phyloP scores from a whole-genome alignment of 2,888 invertebrate genomes.

The Encarsia formosa region DNA sequence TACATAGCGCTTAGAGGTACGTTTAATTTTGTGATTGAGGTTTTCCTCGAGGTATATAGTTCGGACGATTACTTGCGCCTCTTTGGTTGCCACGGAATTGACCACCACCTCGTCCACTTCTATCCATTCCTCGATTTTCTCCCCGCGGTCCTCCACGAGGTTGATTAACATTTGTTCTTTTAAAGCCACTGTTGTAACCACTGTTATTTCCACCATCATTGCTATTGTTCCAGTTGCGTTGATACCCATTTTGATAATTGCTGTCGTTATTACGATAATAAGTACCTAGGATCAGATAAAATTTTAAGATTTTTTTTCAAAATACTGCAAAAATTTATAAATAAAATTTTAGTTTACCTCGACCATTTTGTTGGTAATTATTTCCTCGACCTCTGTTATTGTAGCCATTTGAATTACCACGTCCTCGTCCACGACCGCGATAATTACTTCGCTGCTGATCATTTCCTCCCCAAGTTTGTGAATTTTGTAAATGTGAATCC shows the following conservation, averaged over 20 bases:
- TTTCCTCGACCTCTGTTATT: slow-evolving; percentile 53
- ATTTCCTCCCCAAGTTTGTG: slow-evolving; percentile 45
- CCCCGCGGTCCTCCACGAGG: slow-evolving; percentile 37
- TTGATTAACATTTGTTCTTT: slow-evolving; percentile 29
- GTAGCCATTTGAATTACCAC: slow-evolving; percentile 55
- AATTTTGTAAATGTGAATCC: slow-evolving; percentile 34
- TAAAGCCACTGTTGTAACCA: slow-evolving; percentile 39
- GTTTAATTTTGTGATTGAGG: slow-evolving; percentile 44
- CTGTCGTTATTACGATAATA: slow-evolving; percentile 48
- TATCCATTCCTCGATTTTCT: slow-evolving; percentile 16
- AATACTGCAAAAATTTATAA: background rate
- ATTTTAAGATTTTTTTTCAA: background rate
- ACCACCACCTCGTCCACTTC: slow-evolving; percentile 39
- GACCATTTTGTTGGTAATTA: slow-evolving; percentile 49
- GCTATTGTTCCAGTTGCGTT: slow-evolving; percentile 44
- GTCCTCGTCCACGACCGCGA: slow-evolving; percentile 53
- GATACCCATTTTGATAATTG: slow-evolving; percentile 50
- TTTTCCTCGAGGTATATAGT: slow-evolving; percentile 43
- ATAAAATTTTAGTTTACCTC: slow-evolving; percentile 17
- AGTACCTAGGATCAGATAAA: slow-evolving; percentile 29
- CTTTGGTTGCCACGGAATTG: slow-evolving; percentile 45
- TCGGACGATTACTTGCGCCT: slow-evolving; percentile 48
- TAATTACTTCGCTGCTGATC: slow-evolving; percentile 45
- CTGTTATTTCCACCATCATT: slow-evolving; percentile 32
- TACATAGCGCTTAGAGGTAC: slow-evolving; percentile 9